Percentiles rank a stretch among this genome's conserved stretches.
These are phyloP conservation scores for Colinus virginianus DNA, from an alignment of 2,113 vertebrate species.

Conservation along the genomic window DNA sequence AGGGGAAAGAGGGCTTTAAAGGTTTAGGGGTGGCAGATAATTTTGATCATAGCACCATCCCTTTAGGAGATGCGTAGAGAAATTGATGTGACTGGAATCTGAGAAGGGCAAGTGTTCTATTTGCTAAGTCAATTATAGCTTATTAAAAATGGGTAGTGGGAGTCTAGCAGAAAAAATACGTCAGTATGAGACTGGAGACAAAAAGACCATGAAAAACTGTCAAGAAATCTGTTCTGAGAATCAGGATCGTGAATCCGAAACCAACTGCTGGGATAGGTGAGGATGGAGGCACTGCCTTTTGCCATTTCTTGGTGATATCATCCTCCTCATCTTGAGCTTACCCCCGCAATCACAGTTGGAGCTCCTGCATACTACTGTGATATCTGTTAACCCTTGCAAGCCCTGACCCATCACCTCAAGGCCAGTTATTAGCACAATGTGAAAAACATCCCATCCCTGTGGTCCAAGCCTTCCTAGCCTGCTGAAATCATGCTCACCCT, in stretches of 20 bases:
- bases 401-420: neutral
- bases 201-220: slow-evolving; percentile 17
- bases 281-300: neutral
- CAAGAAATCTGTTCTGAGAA: slow-evolving; percentile 10
- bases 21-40: neutral
- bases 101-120: neutral
- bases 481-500: neutral
- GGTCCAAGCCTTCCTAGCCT: neutral
- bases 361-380: fast-evolving
- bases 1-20: neutral
- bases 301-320: neutral
- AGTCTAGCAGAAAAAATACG: slow-evolving; percentile 4
- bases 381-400: neutral
- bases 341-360: neutral
- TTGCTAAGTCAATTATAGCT: neutral
- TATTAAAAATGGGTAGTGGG: neutral
- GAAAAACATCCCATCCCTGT: neutral
- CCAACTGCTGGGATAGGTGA: neutral
- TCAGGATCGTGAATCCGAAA: neutral
- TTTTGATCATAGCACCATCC: neutral
- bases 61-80: neutral
- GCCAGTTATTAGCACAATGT: neutral
- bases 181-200: neutral
- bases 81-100: neutral
- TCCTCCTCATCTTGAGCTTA: neutral